These are phyloP conservation scores for Drosophila nr. perissopoda DNA, from an alignment of 2,888 invertebrate species.

Conservation along the genomic window DNA sequence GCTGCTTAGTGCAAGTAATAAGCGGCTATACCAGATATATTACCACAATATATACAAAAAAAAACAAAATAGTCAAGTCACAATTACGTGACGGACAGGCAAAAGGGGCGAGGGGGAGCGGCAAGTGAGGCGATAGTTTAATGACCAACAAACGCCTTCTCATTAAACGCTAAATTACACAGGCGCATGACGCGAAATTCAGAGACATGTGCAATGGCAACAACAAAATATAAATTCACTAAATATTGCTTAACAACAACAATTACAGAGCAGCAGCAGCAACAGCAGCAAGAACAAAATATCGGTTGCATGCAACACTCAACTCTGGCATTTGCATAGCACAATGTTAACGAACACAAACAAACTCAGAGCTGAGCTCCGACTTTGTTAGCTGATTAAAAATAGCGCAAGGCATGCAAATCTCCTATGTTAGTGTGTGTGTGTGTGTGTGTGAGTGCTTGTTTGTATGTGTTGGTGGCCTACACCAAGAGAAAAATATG, in stretches of 20 bases:
- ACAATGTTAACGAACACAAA: slow-evolving; percentile 71
- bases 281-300: slow-evolving; percentile 8
- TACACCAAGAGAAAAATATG: slow-evolving; percentile 1
- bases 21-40: slow-evolving; percentile 53
- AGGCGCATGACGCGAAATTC: slow-evolving; percentile 72
- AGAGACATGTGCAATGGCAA: slow-evolving; percentile 33
- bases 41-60: slow-evolving; percentile 28
- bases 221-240: slow-evolving; percentile 37
- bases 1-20: slow-evolving; percentile 72
- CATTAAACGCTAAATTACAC: slow-evolving; percentile 80
- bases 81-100: slow-evolving; percentile 49
- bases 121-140: slow-evolving; percentile 60
- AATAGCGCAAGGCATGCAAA: slow-evolving; percentile 48
- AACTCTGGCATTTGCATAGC: slow-evolving; percentile 59
- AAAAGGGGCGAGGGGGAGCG: not conserved
- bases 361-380: slow-evolving; percentile 57
- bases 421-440: not conserved
- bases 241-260: slow-evolving; percentile 51
- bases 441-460: not conserved
- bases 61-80: slow-evolving; percentile 58
- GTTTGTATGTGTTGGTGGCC: not conserved
- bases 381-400: slow-evolving; percentile 68
- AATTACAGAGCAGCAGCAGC: slow-evolving; percentile 7
- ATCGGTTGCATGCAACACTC: slow-evolving; percentile 68
- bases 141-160: slow-evolving; percentile 79